phyloP scores from a whole-genome alignment of 1,140 invertebrate genomes.

The Listronotus oregonensis region DNA sequence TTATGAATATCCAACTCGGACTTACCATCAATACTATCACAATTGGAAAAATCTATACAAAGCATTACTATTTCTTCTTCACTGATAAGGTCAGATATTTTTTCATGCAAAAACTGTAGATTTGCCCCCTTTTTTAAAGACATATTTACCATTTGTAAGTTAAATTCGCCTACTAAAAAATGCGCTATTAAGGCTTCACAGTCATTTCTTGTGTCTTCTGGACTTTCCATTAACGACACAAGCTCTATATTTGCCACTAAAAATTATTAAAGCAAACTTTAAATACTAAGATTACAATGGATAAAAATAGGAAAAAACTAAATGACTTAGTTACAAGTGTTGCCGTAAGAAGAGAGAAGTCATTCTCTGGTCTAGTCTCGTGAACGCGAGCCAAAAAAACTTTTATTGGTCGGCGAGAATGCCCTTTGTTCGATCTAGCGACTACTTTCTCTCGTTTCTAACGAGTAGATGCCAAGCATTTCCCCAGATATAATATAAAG shows the following conservation, averaged over 20 bases:
- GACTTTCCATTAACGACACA: constrained; percentile 42
- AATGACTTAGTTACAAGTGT: too few species aligned
- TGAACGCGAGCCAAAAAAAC: too few species aligned
- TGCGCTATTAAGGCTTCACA: constrained; percentile 41
- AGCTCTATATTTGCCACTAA: constrained; percentile 41
- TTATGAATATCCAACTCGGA: not conserved
- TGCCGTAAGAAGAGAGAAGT: too few species aligned
- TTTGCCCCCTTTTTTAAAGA: constrained; percentile 38
- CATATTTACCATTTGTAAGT: constrained; percentile 45
- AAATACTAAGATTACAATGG: too few species aligned
- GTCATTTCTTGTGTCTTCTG: constrained; percentile 34
- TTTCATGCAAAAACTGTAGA: constrained; percentile 39
- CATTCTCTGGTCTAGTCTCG: too few species aligned
- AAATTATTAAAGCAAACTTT: constrained; percentile 10
- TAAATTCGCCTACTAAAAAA: constrained; percentile 41
- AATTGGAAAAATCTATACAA: constrained; percentile 45
- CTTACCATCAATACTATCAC: constrained; percentile 22
- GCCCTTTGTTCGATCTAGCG: too few species aligned
- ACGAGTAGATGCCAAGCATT: too few species aligned
- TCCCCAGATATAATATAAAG: too few species aligned
- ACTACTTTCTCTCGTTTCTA: too few species aligned
- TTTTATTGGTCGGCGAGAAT: too few species aligned
- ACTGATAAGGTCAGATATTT: constrained; percentile 41
- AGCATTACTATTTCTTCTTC: constrained; percentile 41
- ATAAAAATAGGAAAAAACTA: too few species aligned